phyloP scores from a whole-genome alignment of 2,797 vertebrate species.

The Ceyx erithaca region DNA sequence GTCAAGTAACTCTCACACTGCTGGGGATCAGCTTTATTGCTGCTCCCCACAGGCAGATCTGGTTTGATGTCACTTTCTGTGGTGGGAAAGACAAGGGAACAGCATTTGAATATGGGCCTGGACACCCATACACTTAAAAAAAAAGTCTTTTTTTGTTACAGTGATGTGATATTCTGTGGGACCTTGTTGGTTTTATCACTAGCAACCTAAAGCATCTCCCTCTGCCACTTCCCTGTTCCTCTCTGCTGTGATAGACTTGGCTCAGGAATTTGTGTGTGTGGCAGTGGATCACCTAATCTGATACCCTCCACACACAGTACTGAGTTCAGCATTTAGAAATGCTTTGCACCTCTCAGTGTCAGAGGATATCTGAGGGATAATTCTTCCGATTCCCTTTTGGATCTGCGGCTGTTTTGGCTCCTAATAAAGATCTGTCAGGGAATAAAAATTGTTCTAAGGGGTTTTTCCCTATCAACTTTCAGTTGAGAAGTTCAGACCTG shows the following conservation, averaged over 20 bases:
- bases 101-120: not conserved
- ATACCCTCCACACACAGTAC: not conserved
- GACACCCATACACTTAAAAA: not conserved
- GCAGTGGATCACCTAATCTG: rapidly evolving
- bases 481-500: not conserved
- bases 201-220: not conserved
- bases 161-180: not conserved
- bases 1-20: not conserved
- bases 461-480: not conserved
- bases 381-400: not conserved
- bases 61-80: not conserved
- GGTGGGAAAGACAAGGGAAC: not conserved
- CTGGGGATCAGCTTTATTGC: rapidly evolving
- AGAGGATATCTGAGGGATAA: not conserved
- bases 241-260: not conserved
- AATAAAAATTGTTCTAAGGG: not conserved
- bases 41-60: not conserved
- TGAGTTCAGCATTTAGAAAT: not conserved
- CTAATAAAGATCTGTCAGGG: not conserved
- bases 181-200: not conserved
- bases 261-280: not conserved
- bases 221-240: not conserved
- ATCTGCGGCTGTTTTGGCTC: not conserved
- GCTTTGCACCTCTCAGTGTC: not conserved
- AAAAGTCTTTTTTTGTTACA: not conserved